A percentile compares a stretch with the other conserved stretches of the same genome.
phyloP scores from a whole-genome alignment of 2,888 invertebrate species.

The Pollenia griseotomentosa region DNA sequence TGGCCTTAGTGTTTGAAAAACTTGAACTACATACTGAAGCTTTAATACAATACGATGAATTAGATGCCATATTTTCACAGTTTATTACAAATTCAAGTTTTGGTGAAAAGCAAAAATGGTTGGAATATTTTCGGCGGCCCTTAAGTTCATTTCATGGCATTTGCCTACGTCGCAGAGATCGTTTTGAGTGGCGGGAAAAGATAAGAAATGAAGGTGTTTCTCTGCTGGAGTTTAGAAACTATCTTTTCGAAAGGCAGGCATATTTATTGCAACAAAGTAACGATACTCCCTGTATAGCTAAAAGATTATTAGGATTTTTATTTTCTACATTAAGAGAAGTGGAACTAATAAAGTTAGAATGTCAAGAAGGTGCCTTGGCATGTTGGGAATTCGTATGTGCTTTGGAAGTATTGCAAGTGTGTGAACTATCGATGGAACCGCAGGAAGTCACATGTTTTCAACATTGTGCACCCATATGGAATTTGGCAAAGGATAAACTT shows the following conservation, averaged over 20 bases:
- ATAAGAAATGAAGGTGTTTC: slow-evolving; percentile 85
- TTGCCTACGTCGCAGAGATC: slow-evolving; percentile 86
- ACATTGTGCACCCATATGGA: slow-evolving; percentile 94
- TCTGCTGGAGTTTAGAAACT: slow-evolving; percentile 95
- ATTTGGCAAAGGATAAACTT: slow-evolving; percentile 92
- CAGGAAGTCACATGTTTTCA: slow-evolving; percentile 91
- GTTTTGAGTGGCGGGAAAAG: slow-evolving; percentile 85
- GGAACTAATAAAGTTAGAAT: slow-evolving; percentile 90
- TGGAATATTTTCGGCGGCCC: slow-evolving; percentile 91
- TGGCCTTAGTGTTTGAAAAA: slow-evolving; percentile 97
- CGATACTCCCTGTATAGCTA: slow-evolving; percentile 88
- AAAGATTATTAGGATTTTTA: slow-evolving; percentile 94
- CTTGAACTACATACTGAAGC: slow-evolving; percentile 96
- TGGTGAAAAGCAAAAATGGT: slow-evolving; percentile 94
- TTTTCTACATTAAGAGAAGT: slow-evolving; percentile 95
- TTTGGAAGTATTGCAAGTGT: slow-evolving; percentile 93
- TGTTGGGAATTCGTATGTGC: slow-evolving; percentile 98
- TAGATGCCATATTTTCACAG: slow-evolving; percentile 98
- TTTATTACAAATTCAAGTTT: slow-evolving; percentile 97
- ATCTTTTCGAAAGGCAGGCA: slow-evolving; percentile 96
- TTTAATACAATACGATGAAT: slow-evolving; percentile 97
- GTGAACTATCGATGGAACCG: slow-evolving; percentile 88
- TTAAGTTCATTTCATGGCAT: slow-evolving; percentile 94
- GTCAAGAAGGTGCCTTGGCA: slow-evolving; percentile 92
- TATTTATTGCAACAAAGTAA: slow-evolving; percentile 87